phyloP scores from a whole-genome alignment of 1,140 invertebrate species.

The Monomorium pharaonis region DNA sequence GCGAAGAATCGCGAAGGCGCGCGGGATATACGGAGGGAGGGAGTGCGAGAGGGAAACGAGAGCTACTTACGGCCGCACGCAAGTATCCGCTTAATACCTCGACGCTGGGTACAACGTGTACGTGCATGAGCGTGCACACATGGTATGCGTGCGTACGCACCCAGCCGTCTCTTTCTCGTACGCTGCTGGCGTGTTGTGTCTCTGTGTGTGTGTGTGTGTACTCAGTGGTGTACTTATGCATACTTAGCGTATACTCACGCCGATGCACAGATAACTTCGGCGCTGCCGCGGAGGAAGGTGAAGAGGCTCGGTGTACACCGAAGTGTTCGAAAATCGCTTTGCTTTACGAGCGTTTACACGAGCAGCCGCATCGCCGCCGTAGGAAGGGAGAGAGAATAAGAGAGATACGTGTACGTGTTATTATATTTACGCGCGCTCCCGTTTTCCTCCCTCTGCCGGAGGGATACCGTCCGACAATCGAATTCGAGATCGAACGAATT shows the following conservation, averaged over 20 bases:
- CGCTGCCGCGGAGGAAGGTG: constrained; percentile 13
- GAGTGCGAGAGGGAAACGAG: constrained; percentile 59
- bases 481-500: neutral
- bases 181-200: neutral
- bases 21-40: constrained; percentile 42
- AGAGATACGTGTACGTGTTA: constrained; percentile 10
- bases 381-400: neutral
- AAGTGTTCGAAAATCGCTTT: constrained; percentile 75
- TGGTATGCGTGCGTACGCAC: neutral
- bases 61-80: constrained; percentile 71
- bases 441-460: neutral
- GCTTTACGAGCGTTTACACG: constrained; percentile 72
- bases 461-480: neutral
- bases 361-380: constrained; percentile 31
- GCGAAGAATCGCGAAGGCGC: constrained; percentile 59
- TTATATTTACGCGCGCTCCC: constrained; percentile 21
- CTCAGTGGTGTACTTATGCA: constrained; percentile 62
- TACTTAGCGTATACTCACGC: constrained; percentile 73
- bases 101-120: constrained; percentile 44
- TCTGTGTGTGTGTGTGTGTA: constrained; percentile 14
- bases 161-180: neutral
- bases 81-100: constrained; percentile 74
- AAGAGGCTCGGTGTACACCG: constrained; percentile 70
- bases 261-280: constrained; percentile 75
- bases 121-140: neutral